Base-by-base conservation (phyloP, 2,888 invertebrate species). In the Keiferia lycopersicella region DNA sequence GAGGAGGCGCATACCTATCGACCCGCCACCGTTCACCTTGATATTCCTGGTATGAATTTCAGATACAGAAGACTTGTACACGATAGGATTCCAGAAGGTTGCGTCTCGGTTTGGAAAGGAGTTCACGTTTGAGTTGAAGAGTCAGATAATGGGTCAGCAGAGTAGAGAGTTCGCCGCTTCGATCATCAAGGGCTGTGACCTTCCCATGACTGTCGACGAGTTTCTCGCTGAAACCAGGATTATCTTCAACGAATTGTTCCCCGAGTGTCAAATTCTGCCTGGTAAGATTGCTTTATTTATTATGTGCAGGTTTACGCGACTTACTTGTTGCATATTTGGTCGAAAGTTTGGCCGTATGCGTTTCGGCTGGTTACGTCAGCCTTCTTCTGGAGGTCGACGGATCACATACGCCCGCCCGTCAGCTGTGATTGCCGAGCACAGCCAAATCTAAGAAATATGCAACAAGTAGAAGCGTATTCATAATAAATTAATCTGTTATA, bases 31-130 rank as follows among this genome's bases (percentile, higher is more conserved):
- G 20, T 64, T 62, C 26, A 63, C 58, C 60, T 30, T 41, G 57
- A n/a, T 66, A 50, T 20, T 20, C 18, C 10, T 50, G 50, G 50
- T 20, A 50, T 56, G 56, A 38, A 30, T 91, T 92, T 74, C 90
- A 97, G 97, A 97, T 91, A 96, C 97, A 26, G 97, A 97, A 87
- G 90, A 88, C 18, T 87, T 96, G 18, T 97, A 97, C 80, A 94
- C 96, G 22, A 84, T 93, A 75, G 96, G 95, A 7, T 95, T 94
- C 73, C 94, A 96, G 87, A 91, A 92, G 78, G 88, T 96, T 26
- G 92, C 95, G 14, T 92, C 93, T 61, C 90, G 92, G 18, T 97
- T 93, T 83, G 96, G 94, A 12, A 96, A 96, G 82, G 92, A 91
- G 7, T 98, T 95, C 79, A 96, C 95, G 0, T 96, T 95, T 93